phyloP scores from a whole-genome alignment of 2,797 vertebrate species.

The Sebastiscus albofasciatus region DNA sequence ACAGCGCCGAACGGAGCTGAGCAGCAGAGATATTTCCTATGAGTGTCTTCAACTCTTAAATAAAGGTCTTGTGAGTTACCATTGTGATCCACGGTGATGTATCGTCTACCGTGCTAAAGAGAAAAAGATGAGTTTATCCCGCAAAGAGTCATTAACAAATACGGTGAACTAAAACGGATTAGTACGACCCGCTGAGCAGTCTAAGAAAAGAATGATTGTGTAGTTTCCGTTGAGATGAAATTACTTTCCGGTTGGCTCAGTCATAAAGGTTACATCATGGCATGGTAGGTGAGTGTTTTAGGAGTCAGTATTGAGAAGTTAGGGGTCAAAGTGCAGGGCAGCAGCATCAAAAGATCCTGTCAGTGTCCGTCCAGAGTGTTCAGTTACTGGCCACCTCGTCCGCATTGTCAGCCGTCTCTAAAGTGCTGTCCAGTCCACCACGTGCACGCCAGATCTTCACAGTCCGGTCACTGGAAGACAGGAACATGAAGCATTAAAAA shows the following conservation, averaged over 20 bases:
- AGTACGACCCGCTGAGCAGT: constrained; percentile 5
- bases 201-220: background rate
- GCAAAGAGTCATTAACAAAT: constrained; percentile 1
- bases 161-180: background rate
- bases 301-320: constrained; percentile 8
- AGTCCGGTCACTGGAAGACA: constrained; percentile 89
- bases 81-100: background rate
- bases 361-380: constrained; percentile 47
- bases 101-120: background rate
- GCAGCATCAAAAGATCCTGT: constrained; percentile 34
- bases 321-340: constrained; percentile 75
- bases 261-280: constrained; percentile 28
- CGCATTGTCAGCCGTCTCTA: constrained; percentile 64
- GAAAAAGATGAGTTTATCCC: background rate
- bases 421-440: constrained; percentile 82
- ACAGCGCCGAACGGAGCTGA: background rate
- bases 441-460: constrained; percentile 96
- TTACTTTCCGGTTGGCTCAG: constrained; percentile 7
- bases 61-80: background rate
- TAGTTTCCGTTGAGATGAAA: constrained; percentile 1
- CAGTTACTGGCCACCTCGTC: constrained; percentile 81
- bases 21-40: background rate
- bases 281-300: background rate
- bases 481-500: background rate
- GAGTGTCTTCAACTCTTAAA: background rate